Conservation (phyloP, 2,113 vertebrate species). For the Ammodytes dubius region DNA sequence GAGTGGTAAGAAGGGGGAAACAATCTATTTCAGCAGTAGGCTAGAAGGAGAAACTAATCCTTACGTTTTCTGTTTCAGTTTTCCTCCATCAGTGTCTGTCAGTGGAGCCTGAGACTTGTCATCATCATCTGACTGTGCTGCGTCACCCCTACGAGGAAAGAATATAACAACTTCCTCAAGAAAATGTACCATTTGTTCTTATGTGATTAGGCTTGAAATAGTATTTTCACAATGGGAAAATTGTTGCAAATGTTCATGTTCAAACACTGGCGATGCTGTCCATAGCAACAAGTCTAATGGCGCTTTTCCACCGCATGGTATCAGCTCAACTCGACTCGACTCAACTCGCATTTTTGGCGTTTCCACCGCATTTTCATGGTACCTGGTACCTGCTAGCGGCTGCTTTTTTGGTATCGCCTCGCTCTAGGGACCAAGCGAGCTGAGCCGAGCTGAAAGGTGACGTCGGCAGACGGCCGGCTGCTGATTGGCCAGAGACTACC, state of each 20-base stretch:
- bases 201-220: neutral
- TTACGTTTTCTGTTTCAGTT: constrained; percentile 98
- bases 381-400: no score
- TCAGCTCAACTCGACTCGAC: no score
- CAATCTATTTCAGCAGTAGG: neutral
- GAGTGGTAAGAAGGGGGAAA: neutral
- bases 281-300: neutral
- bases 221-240: neutral
- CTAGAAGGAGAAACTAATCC: constrained; percentile 19
- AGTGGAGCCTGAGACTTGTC: constrained; percentile 92
- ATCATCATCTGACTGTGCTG: constrained; percentile 97
- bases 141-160: constrained; percentile 89
- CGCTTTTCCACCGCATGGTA: no score
- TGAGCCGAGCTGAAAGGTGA: no score
- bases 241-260: neutral
- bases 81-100: constrained; percentile 93
- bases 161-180: constrained; percentile 24
- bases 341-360: no score
- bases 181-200: constrained; percentile 9
- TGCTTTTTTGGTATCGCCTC: no score
- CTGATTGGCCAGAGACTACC: no score
- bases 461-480: no score
- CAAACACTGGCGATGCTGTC: neutral
- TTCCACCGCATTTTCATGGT: no score
- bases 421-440: no score